Percentiles rank a stretch among this genome's conserved stretches.
Conservation (phyloP, 2,797 vertebrate species). For the Chelidonichthys spinosus region DNA sequence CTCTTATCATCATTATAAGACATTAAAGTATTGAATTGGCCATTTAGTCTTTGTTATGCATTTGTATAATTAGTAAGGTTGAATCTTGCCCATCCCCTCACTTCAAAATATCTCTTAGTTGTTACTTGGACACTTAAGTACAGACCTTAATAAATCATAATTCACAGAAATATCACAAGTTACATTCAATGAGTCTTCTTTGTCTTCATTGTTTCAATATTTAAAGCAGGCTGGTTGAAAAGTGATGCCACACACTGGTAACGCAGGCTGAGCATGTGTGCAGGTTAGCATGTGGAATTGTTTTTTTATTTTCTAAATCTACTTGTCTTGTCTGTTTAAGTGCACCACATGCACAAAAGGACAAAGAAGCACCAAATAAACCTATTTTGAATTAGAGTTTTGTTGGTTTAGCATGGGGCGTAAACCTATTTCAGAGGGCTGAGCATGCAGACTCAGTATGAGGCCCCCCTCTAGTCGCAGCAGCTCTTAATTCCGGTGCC, state of each 20-base stretch:
- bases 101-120: slow-evolving; percentile 3
- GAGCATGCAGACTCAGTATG: slow-evolving; percentile 71
- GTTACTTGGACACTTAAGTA: too few species aligned
- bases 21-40: neutral
- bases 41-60: neutral
- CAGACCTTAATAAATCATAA: slow-evolving; percentile 1
- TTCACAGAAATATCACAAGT: slow-evolving; percentile 1
- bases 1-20: slow-evolving; percentile 3
- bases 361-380: slow-evolving; percentile 46
- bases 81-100: neutral
- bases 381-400: slow-evolving; percentile 59
- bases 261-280: neutral
- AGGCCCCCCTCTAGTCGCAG: slow-evolving; percentile 73
- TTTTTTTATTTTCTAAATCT: slow-evolving; percentile 9
- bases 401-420: slow-evolving; percentile 62
- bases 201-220: neutral
- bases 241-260: neutral
- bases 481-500: slow-evolving; percentile 80
- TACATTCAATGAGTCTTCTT: slow-evolving; percentile 3
- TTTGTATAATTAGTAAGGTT: neutral
- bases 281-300: neutral
- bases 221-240: slow-evolving; percentile 12
- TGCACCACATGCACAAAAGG: slow-evolving; percentile 13
- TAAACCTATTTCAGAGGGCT: slow-evolving; percentile 68
- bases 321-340: slow-evolving; percentile 3